Evolutionary conservation across 2,888 invertebrate genomes (phyloP), one percentile per base, ranked within the genome.

Genomic region (Bellardia bayeri): DNA sequence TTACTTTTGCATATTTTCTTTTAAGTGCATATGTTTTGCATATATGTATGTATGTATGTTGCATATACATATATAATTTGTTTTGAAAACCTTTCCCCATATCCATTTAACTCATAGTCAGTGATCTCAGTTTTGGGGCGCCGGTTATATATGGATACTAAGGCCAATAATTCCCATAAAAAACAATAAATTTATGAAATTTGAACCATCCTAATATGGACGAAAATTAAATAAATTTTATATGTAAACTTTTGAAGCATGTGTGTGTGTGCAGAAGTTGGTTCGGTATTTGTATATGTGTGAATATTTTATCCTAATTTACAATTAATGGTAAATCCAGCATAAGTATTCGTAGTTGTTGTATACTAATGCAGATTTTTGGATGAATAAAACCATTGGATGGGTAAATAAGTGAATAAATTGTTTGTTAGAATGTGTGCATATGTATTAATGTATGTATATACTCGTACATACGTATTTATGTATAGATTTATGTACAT

Each of bases 291-390:
- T 85, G 78, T 74, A 42, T 64, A 72, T 84, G 79, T 88, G 88
- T 86, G 63, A 85, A 72, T 82, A 88, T 84, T 91, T 90, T 89
- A 91, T 91, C 91, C 92, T 92, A 92, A 92, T 92, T 91, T 92
- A 91, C 90, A 92, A 92, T 92, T 92, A 92, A 92, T 92, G 90
- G 90, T 89, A 91, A 91, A 91, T 91, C 90, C 90, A 88, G 90
- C 90, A 89, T 89, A 90, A 90, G 88, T 91, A 90, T 81, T 89
- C 89, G 54, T 40, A 61, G 30, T 69, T 58, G 42, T 63, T 84
- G 69, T 51, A 45, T 68, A 54, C 80, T 61, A 81, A 74, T 82
- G 58, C 72, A 40, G 69, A 88, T 72, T 76, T 85, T 76, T 72
- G 71, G 64, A 82, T 51, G 72, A 79, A 82, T 82, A 63, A 80